Evolutionary conservation across 2,888 invertebrate genomes (phyloP).

Genomic region (Calameuta pallipes): DNA sequence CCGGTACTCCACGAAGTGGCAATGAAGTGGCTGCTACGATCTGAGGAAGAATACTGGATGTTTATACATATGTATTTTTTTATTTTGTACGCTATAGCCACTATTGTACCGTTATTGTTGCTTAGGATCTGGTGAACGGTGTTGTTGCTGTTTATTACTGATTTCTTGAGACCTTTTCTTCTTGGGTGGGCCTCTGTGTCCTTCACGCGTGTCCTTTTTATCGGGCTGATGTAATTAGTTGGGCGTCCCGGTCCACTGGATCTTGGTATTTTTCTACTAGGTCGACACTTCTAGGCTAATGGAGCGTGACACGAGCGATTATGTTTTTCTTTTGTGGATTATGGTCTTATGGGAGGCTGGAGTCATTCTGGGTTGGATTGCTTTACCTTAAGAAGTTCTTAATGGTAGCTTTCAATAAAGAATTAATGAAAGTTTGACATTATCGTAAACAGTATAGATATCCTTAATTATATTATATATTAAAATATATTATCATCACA

Average conservation of each 20-base stretch:
- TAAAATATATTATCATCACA: no score
- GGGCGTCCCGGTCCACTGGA: background rate
- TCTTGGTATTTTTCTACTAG: background rate
- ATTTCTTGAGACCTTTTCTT: background rate
- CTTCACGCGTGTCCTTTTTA: background rate
- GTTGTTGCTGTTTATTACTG: background rate
- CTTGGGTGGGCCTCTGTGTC: background rate
- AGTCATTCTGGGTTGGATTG: background rate
- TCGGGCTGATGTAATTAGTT: background rate
- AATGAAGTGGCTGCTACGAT: conserved; percentile 18
- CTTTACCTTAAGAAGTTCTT: background rate
- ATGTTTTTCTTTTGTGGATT: background rate
- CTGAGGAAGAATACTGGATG: conserved; percentile 10
- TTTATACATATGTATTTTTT: background rate
- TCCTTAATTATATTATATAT: background rate
- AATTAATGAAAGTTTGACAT: background rate
- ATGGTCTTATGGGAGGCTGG: background rate
- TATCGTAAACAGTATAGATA: background rate
- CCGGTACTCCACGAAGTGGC: conserved; percentile 26
- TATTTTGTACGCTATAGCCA: background rate
- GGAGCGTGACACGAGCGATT: background rate
- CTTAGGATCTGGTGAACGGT: background rate
- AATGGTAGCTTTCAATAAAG: background rate
- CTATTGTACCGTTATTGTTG: background rate
- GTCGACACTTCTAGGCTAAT: background rate